These are phyloP conservation scores for Drosophila auraria DNA, from an alignment of 1,140 invertebrate species.

Conservation along the genomic window DNA sequence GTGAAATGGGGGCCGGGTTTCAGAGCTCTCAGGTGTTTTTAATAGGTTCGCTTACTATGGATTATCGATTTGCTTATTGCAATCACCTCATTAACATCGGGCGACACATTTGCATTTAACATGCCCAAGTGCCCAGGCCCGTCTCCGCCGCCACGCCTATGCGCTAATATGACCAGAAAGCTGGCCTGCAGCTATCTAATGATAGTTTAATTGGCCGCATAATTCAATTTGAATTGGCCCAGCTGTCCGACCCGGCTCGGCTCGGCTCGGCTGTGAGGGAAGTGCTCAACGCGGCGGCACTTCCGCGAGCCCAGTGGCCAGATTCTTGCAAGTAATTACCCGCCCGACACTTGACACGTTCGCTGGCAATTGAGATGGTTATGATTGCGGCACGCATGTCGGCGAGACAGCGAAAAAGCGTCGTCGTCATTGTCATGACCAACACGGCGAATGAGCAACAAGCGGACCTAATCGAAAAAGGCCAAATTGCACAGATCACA, in stretches of 20 bases:
- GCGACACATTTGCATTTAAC: conserved; percentile 58
- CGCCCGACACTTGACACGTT: conserved; percentile 21
- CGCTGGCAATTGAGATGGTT: conserved; percentile 32
- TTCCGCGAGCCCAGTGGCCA: conserved; percentile 48
- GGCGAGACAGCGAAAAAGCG: conserved; percentile 35
- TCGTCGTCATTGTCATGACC: conserved; percentile 62
- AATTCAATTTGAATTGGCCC: conserved; percentile 40
- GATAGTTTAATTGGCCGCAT: conserved; percentile 62
- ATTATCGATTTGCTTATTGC: conserved; percentile 23
- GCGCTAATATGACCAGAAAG: conserved; percentile 1
- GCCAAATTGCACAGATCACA: conserved; percentile 36
- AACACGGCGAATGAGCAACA: conserved; percentile 64
- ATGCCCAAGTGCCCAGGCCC: conserved; percentile 11
- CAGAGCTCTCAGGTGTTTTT: conserved; percentile 17
- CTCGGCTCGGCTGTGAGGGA: background rate
- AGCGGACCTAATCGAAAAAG: conserved; percentile 60
- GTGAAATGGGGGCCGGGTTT: background rate
- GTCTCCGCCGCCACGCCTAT: conserved; percentile 37
- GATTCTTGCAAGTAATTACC: conserved; percentile 59
- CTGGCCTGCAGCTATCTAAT: conserved; percentile 40
- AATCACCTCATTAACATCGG: conserved; percentile 68
- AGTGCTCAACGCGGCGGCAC: conserved; percentile 13
- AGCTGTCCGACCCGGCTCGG: conserved; percentile 4
- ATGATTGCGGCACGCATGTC: conserved; percentile 24
- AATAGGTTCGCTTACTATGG: background rate